These are phyloP conservation scores for Tromatobia lineatoria DNA, from an alignment of 2,888 invertebrate genomes.

Conservation along the genomic window DNA sequence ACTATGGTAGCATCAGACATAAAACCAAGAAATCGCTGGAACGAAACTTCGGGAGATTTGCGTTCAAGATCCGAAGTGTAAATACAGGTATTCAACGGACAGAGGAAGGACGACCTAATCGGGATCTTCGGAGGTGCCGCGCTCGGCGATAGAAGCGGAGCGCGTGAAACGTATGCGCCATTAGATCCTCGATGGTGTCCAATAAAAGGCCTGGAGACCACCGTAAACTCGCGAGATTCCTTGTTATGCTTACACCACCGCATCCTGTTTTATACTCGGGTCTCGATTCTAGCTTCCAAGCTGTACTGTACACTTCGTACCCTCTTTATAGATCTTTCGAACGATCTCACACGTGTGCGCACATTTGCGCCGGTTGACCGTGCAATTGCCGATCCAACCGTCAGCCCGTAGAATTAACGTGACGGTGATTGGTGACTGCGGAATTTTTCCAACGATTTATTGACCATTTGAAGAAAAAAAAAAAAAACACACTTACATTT, in stretches of 20 bases:
- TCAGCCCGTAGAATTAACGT: neutral
- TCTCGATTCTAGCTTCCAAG: slow-evolving; percentile 41
- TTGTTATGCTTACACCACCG: slow-evolving; percentile 74
- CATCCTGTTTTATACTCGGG: slow-evolving; percentile 48
- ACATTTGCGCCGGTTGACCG: slow-evolving; percentile 24
- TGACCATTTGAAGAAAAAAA: neutral
- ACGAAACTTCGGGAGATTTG: slow-evolving; percentile 55
- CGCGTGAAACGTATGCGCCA: slow-evolving; percentile 69
- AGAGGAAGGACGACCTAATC: slow-evolving; percentile 62
- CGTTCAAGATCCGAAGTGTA: slow-evolving; percentile 49
- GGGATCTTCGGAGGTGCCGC: slow-evolving; percentile 60
- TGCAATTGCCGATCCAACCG: slow-evolving; percentile 15
- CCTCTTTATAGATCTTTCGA: slow-evolving; percentile 60
- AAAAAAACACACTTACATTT: neutral
- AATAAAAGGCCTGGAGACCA: slow-evolving; percentile 77
- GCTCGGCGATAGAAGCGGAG: slow-evolving; percentile 54
- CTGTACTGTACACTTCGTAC: slow-evolving; percentile 29
- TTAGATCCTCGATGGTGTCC: slow-evolving; percentile 78
- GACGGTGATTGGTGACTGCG: neutral
- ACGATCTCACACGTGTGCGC: slow-evolving; percentile 55
- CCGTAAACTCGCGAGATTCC: slow-evolving; percentile 81
- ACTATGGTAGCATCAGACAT: slow-evolving; percentile 44
- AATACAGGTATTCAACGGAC: slow-evolving; percentile 10
- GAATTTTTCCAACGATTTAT: neutral
- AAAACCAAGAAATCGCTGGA: slow-evolving; percentile 49